Base-by-base conservation (phyloP, 1,140 invertebrate genomes). In the Tyrophagus putrescentiae region DNA sequence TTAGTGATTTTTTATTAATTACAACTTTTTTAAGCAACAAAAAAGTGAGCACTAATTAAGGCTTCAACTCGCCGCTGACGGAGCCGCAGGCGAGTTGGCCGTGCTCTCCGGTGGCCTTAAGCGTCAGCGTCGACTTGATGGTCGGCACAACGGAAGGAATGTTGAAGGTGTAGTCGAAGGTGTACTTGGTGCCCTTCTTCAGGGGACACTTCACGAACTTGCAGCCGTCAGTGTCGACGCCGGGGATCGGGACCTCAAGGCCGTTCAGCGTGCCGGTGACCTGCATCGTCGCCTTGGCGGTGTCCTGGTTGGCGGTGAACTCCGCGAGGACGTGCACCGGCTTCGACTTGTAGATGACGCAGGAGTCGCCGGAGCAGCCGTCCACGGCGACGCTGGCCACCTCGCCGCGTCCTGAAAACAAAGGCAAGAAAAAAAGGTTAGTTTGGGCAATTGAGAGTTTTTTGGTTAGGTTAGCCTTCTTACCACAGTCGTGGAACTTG, bases 401-500 rank as follows among this genome's bases (percentile, higher is more conserved):
- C 21, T 54, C 52, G 23, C 9, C 13, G 25, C 36, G 52, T 7
- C 28, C 28, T 54, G 9, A n/a, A 23, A 27, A 54, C 7, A 13
- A 32, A 6, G 9, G 25, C 11, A 41, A 5, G 28, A 32, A 54
- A 9, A 9, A 31, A 23, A 9, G 13, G 25, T 41, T 54, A 28
- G 28, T 32, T 31, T 23, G 18, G 11, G 21, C 21, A 50, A 6
- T 21, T 9, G 7, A 50, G 7, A 9, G 28, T 21, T 13, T 39
- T 39, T 48, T 48, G 21, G 31, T 48, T 18, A 9, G 18, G 31
- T 6, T 48, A 13, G 36, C 36, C 13, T 13, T 25, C 52, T 54
- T 54, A 54, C 52, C 52, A 54, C 52, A 54, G 23, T 54, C 52
- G 5, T 39, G 7, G 25, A 54, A 54, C 9, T 6, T 54, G 13